Evolutionary conservation across 2,113 vertebrate species (phyloP).

Genomic region (Petaurus breviceps): DNA sequence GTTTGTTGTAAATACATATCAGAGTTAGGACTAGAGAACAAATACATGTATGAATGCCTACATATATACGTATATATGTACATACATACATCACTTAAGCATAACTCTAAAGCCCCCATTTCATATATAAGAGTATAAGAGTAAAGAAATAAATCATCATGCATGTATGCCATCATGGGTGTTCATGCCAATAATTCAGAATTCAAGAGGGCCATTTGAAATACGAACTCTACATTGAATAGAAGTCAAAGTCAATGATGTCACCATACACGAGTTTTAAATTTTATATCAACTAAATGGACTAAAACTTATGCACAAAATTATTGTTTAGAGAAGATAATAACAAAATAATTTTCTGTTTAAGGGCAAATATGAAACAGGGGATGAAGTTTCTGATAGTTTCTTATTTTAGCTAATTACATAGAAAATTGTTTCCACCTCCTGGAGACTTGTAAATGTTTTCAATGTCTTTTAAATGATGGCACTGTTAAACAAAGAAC

Average conservation of each 20-base stretch:
- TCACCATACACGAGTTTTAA: constrained; percentile 8
- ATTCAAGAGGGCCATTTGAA: constrained; percentile 16
- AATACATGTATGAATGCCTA: background rate
- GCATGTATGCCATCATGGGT: background rate
- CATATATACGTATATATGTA: background rate
- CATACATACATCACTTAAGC: background rate
- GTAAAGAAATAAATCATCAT: background rate
- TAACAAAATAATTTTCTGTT: background rate
- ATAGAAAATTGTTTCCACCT: background rate
- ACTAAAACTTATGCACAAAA: background rate
- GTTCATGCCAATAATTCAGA: background rate
- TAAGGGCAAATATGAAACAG: background rate
- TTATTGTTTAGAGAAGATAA: background rate
- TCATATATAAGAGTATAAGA: background rate
- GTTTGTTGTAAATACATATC: background rate
- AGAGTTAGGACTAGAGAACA: background rate
- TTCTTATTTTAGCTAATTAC: background rate
- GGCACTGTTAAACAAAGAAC: background rate
- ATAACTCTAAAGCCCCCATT: background rate
- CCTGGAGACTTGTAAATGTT: background rate
- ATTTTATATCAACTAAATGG: background rate
- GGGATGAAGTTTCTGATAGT: background rate
- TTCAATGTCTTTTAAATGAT: background rate
- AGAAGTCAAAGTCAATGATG: background rate
- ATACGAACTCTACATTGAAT: background rate